Evolutionary conservation across 2,888 invertebrate species (phyloP).

Genomic region (Coronaproctus castanopsis): DNA sequence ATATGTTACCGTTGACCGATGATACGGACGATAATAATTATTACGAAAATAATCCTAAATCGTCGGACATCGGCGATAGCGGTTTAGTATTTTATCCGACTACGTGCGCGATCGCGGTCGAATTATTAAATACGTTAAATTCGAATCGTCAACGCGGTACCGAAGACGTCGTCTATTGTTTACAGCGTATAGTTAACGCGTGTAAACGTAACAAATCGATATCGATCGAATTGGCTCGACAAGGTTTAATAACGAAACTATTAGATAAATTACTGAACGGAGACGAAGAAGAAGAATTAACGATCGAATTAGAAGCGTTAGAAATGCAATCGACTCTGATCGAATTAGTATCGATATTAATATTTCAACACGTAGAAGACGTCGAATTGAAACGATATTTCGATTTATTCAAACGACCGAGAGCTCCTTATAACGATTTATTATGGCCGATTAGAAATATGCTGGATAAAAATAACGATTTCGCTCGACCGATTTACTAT

Average conservation of each 20-base stretch:
- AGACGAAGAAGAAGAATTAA: conserved; percentile 1
- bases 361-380: conserved; percentile 13
- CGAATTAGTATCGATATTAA: conserved; percentile 13
- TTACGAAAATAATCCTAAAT: conserved; percentile 10
- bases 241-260: conserved; percentile 26
- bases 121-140: conserved; percentile 11
- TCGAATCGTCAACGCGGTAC: conserved; percentile 10
- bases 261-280: conserved; percentile 18
- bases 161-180: conserved; percentile 15
- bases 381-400: conserved; percentile 11
- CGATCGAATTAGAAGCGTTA: conserved; percentile 6
- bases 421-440: conserved; percentile 8
- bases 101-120: conserved; percentile 15
- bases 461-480: background rate
- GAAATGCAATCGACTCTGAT: conserved; percentile 12
- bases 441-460: background rate
- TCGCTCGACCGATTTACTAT: conserved; percentile 4
- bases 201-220: conserved; percentile 22
- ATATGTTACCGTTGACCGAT: too few relatives aligned
- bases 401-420: conserved; percentile 10
- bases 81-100: conserved; percentile 11
- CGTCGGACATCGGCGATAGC: conserved; percentile 9
- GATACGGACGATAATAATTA: background rate
- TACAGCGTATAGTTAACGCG: conserved; percentile 15
- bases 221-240: conserved; percentile 28